phyloP scores from a whole-genome alignment of 2,888 invertebrate species.

The Homarus gammarus region DNA sequence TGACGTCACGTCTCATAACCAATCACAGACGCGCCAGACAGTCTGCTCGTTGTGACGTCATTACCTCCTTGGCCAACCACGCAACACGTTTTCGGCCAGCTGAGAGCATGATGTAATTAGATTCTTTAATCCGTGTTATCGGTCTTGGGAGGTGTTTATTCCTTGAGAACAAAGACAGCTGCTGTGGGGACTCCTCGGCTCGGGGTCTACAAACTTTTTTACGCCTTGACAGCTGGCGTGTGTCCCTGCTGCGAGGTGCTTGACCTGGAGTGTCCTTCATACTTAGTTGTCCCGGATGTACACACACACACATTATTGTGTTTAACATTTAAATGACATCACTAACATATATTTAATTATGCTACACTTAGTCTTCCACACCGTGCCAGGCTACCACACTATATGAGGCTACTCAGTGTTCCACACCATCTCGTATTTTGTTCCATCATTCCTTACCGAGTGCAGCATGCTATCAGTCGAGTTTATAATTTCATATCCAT shows the following conservation, averaged over 20 bases:
- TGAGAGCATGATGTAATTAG: conserved; percentile 56
- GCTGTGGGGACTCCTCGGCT: not conserved
- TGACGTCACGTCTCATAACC: conserved; percentile 38
- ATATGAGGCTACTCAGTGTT: too few relatives aligned
- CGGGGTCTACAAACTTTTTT: not conserved
- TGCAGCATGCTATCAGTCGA: too few relatives aligned
- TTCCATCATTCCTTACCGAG: too few relatives aligned
- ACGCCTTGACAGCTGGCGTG: not conserved
- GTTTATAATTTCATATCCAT: too few relatives aligned
- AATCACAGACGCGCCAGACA: not conserved
- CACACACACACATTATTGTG: too few relatives aligned
- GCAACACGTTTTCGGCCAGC: conserved; percentile 35
- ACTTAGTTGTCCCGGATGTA: too few relatives aligned
- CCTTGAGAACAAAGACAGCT: conserved; percentile 50
- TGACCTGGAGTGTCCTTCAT: conserved; percentile 1
- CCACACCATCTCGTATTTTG: too few relatives aligned
- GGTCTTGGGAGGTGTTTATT: conserved; percentile 46
- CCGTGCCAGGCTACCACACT: too few relatives aligned
- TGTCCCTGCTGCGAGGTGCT: not conserved
- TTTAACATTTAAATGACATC: too few relatives aligned
- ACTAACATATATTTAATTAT: too few relatives aligned
- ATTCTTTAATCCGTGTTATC: conserved; percentile 61
- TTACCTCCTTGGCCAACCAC: conserved; percentile 42
- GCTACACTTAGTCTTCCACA: too few relatives aligned
- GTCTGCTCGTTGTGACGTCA: conserved; percentile 35